phyloP scores from a whole-genome alignment of 2,113 vertebrate species.

The Indicator maculatus region DNA sequence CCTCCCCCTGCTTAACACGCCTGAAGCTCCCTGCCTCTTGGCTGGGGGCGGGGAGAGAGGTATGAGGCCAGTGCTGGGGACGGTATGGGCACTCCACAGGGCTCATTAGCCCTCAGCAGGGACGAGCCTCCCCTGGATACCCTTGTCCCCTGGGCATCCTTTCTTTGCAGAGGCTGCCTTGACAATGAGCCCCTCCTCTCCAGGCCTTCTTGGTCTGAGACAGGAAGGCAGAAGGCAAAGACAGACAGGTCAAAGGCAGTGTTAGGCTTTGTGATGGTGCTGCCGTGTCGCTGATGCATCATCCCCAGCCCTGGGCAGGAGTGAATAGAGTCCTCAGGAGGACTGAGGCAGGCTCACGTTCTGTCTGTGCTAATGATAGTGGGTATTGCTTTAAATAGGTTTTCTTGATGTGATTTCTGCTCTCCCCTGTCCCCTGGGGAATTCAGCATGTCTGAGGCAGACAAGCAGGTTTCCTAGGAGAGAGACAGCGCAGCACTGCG shows the following conservation, averaged over 20 bases:
- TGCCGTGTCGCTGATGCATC: accelerated
- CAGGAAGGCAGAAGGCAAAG: not conserved
- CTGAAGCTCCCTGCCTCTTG: not conserved
- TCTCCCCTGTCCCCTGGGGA: not conserved
- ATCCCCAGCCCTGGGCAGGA: not conserved
- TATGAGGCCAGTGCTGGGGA: not conserved
- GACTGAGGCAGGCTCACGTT: not conserved
- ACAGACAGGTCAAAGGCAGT: not conserved
- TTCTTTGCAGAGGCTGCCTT: not conserved
- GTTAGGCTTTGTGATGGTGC: not conserved
- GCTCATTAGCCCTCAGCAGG: accelerated
- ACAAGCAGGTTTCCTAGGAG: not conserved
- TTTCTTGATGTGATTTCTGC: not conserved
- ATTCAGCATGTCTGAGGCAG: not conserved
- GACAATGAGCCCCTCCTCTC: not conserved
- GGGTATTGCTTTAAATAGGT: not conserved
- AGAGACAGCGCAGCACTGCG: accelerated
- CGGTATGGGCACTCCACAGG: accelerated
- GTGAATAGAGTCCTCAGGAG: not conserved
- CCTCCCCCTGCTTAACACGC: accelerated
- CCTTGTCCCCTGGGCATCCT: not conserved
- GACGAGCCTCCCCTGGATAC: not conserved
- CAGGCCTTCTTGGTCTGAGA: not conserved
- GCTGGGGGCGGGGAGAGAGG: not conserved
- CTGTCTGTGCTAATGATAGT: not conserved